Percentiles rank a stretch among this genome's conserved stretches.
Conservation (phyloP, 2,888 invertebrate genomes). For the Metallyticus violacea region DNA sequence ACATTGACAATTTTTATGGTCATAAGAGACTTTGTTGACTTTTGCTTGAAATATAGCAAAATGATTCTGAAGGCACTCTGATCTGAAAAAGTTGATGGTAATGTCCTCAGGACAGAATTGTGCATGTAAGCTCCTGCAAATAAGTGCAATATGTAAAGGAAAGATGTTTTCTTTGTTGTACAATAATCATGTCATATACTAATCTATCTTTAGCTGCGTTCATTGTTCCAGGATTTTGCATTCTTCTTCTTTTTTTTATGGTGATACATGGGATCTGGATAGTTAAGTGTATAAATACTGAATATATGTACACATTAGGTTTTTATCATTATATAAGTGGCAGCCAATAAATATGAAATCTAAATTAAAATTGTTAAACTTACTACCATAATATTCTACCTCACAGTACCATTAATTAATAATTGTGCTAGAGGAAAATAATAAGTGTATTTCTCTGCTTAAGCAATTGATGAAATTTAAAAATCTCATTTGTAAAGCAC, state of each 20-base stretch:
- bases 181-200: neutral
- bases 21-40: neutral
- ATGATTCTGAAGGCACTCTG: neutral
- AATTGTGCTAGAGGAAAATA: too few species aligned
- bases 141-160: neutral
- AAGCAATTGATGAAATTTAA: too few species aligned
- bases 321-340: too few species aligned
- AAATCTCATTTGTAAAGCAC: too few species aligned
- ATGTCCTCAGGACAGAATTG: neutral
- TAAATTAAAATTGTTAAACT: too few species aligned
- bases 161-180: neutral
- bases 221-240: neutral
- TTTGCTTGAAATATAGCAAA: neutral
- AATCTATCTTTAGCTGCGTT: neutral
- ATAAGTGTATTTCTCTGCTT: too few species aligned
- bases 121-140: neutral
- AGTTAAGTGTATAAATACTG: neutral
- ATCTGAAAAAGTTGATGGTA: neutral
- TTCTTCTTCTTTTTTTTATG: neutral
- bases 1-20: neutral
- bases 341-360: too few species aligned
- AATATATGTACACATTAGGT: too few species aligned
- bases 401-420: too few species aligned
- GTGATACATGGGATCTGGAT: neutral
- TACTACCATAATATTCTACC: too few species aligned